These are phyloP conservation scores for Dreissena polymorpha DNA, from an alignment of 1,140 invertebrate species.

Conservation along the genomic window DNA sequence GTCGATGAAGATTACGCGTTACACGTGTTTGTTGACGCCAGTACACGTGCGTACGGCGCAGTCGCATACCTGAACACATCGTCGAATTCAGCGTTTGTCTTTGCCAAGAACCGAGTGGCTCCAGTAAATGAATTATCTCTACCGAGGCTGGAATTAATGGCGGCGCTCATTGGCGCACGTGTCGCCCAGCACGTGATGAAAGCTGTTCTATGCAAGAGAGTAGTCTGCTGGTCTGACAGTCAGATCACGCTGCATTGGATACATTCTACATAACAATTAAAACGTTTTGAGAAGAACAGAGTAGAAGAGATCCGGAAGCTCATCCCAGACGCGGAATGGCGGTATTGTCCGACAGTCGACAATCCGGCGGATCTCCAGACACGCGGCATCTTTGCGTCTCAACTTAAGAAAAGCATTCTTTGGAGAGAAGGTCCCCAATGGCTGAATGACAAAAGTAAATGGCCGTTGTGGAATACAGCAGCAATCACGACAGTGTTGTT, in stretches of 20 bases:
- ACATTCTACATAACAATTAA: not conserved
- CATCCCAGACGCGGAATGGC: not conserved
- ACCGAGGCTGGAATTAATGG: conserved; percentile 11
- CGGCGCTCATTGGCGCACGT: conserved; percentile 4
- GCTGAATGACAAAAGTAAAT: not conserved
- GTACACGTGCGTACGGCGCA: not conserved
- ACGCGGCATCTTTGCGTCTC: not conserved
- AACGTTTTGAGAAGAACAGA: not conserved
- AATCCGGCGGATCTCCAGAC: conserved; percentile 13
- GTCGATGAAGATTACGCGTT: not conserved
- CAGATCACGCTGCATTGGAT: conserved; percentile 10
- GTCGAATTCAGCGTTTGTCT: not conserved
- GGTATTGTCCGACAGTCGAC: conserved; percentile 1
- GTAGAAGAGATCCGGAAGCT: conserved; percentile 1
- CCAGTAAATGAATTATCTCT: conserved; percentile 10
- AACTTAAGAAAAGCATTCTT: conserved; percentile 1
- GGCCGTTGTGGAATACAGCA: not conserved
- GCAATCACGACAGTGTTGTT: too few relatives aligned
- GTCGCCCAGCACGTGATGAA: not conserved
- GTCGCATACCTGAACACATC: not conserved
- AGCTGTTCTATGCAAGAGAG: not conserved
- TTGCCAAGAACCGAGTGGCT: conserved; percentile 17
- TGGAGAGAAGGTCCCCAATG: not conserved
- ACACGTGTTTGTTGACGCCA: conserved; percentile 17
- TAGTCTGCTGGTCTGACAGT: conserved; percentile 14